These are phyloP conservation scores for Ptilorrhoa leucosticta DNA, from an alignment of 2,113 vertebrate species.

Conservation along the genomic window DNA sequence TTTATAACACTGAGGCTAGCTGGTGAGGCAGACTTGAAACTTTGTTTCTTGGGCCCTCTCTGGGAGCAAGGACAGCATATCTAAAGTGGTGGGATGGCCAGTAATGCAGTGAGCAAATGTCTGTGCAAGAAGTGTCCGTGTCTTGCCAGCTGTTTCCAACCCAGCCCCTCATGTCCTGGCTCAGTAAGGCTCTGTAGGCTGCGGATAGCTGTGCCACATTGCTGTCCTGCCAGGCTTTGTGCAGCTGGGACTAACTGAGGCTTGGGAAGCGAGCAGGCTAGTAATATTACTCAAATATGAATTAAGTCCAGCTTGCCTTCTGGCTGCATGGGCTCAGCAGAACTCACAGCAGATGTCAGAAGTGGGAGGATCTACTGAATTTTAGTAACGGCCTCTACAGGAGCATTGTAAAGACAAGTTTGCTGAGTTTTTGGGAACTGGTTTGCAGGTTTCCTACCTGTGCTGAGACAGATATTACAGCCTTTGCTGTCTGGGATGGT, in stretches of 20 bases:
- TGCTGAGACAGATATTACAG: neutral
- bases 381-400: neutral
- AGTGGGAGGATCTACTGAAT: neutral
- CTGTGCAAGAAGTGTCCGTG: rapidly evolving
- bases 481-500: neutral
- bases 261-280: neutral
- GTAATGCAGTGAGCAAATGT: neutral
- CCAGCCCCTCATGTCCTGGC: rapidly evolving
- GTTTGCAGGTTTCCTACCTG: neutral
- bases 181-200: neutral
- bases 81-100: neutral
- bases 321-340: neutral
- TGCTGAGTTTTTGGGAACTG: neutral
- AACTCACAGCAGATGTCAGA: neutral
- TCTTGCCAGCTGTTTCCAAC: neutral
- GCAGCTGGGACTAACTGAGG: neutral
- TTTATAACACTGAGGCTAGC: neutral
- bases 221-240: neutral
- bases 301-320: neutral
- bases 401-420: neutral
- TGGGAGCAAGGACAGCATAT: neutral
- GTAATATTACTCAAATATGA: neutral
- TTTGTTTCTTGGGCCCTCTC: neutral
- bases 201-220: neutral
- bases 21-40: neutral